Conservation (phyloP, 2,888 invertebrate species). For the Mesochorus sp. region DNA sequence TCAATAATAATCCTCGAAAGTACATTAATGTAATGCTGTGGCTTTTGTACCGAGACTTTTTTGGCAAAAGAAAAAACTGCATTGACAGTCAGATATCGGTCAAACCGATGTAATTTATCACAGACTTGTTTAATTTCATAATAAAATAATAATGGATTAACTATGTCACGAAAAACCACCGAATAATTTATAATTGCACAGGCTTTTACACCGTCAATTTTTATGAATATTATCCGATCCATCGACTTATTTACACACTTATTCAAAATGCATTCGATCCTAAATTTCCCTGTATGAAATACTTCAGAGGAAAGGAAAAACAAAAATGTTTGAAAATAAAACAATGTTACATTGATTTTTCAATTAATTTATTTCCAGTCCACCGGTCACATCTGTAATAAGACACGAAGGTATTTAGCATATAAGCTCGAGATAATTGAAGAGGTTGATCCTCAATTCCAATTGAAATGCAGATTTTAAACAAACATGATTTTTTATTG, state of each 20-base stretch:
- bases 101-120: background rate
- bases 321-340: too few species aligned
- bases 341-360: too few species aligned
- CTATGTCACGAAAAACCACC: background rate
- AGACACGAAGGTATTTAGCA: too few species aligned
- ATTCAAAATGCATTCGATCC: too few species aligned
- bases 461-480: too few species aligned
- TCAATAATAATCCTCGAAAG: slow-evolving; percentile 27
- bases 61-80: background rate
- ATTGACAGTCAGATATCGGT: slow-evolving; percentile 28
- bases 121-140: background rate
- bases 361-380: too few species aligned
- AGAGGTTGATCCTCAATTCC: too few species aligned
- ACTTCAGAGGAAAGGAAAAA: too few species aligned
- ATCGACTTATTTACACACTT: background rate
- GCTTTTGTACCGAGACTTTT: background rate
- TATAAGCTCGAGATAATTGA: too few species aligned
- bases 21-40: background rate
- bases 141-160: slow-evolving; percentile 7
- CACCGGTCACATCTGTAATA: too few species aligned
- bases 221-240: slow-evolving; percentile 41
- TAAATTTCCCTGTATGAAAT: too few species aligned
- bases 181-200: slow-evolving; percentile 29
- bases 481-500: slow-evolving; percentile 83
- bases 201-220: slow-evolving; percentile 42